These are phyloP conservation scores for Crossaster papposus DNA, from an alignment of 53 echinoderm and acorn worm genomes.

Conservation along the genomic window DNA sequence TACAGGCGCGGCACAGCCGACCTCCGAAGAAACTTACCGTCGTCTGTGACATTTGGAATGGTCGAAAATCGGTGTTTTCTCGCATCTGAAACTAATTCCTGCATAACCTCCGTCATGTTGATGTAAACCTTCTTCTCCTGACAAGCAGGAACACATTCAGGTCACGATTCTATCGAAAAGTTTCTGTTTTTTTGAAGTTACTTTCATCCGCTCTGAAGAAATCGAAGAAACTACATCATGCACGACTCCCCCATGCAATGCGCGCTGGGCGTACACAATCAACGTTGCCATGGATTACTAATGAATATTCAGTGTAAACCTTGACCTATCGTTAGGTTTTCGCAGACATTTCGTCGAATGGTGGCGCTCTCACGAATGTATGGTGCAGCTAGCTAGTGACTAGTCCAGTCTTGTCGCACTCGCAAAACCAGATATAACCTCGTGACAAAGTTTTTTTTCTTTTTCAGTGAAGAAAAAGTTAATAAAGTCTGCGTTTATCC, in stretches of 20 bases:
- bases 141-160: slow-evolving; percentile 30
- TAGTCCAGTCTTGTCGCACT: too few species aligned
- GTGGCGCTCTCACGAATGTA: neutral
- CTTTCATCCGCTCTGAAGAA: neutral
- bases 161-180: neutral
- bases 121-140: slow-evolving; percentile 10
- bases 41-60: slow-evolving; percentile 95
- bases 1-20: neutral
- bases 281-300: slow-evolving; percentile 48
- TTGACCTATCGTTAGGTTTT: neutral
- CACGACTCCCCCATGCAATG: neutral
- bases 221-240: too few species aligned
- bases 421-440: neutral
- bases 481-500: neutral
- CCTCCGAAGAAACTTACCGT: slow-evolving; percentile 70
- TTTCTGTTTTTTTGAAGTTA: neutral
- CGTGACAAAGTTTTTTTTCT: neutral
- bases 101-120: slow-evolving; percentile 88
- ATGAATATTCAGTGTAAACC: slow-evolving; percentile 35
- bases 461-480: neutral
- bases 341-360: neutral
- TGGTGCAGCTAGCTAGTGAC: neutral
- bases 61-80: slow-evolving; percentile 93
- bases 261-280: slow-evolving; percentile 17
- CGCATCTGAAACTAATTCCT: slow-evolving; percentile 92